A percentile compares a stretch with the other conserved stretches of the same genome.
Conservation (phyloP, 2,888 invertebrate genomes). For the Yponomeuta malinellus region DNA sequence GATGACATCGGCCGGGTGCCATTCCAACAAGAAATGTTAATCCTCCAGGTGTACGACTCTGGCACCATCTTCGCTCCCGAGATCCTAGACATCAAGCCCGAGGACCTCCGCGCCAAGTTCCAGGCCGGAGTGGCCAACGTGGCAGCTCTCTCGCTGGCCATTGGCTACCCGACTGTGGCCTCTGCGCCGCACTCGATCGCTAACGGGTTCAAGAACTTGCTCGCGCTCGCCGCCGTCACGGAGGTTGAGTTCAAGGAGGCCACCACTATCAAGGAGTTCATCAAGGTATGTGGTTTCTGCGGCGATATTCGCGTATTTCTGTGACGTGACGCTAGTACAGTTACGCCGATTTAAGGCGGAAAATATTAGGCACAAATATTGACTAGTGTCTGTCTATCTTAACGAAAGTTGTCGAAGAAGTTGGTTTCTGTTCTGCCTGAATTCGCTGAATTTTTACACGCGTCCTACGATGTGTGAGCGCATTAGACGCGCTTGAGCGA, state of each 20-base stretch:
- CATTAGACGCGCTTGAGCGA: no score
- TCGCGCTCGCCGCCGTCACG: slow-evolving; percentile 97
- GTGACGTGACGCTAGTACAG: no score
- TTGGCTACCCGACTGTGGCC: slow-evolving; percentile 97
- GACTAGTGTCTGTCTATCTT: no score
- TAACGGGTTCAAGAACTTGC: slow-evolving; percentile 98
- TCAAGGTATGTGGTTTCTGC: slow-evolving; percentile 77
- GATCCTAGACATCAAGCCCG: slow-evolving; percentile 98
- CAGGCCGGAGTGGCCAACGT: slow-evolving; percentile 95
- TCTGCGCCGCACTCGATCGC: slow-evolving; percentile 98
- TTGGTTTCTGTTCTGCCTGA: no score
- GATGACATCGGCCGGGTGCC: not conserved
- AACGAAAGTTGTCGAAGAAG: no score
- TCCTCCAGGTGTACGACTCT: slow-evolving; percentile 90
- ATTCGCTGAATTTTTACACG: no score
- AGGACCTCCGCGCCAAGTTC: slow-evolving; percentile 94
- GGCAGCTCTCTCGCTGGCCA: slow-evolving; percentile 93
- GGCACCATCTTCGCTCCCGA: slow-evolving; percentile 98
- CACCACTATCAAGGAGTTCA: slow-evolving; percentile 91
- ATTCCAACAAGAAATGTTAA: not conserved
- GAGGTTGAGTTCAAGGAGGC: slow-evolving; percentile 98
- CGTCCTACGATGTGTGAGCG: no score
- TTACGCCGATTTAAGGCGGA: no score
- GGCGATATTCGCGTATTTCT: no score
- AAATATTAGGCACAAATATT: no score